Base-by-base conservation (phyloP, 2,113 vertebrate genomes). In the Gymnogyps californianus region DNA sequence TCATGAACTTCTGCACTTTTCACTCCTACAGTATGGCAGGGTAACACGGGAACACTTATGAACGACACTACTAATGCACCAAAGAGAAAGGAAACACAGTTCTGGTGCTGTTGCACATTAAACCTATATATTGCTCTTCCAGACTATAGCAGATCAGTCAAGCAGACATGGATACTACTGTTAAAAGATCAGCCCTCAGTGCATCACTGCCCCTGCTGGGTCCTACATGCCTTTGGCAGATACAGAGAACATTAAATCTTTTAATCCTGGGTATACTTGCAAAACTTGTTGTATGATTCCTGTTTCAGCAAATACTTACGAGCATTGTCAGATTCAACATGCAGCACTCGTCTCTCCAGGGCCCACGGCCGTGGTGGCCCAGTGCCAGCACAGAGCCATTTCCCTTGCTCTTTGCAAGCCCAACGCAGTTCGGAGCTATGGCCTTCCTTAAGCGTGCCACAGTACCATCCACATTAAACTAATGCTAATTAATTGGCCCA, bases 1-100 rank as follows among this genome's bases (percentile, higher is more conserved):
- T 95, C 91, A 97, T 97, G 95, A 96, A 96, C 87, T 93, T 86
- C 69, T 87, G 93, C 89, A 97, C 96, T 97, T 95, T 97, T 95
- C 91, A 96, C 82, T 96, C 58, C 13, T 49, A 9, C 62, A 38
- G 46, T 24, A 51, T 20, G 62, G 93, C 89, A 96, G 91, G 81
- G 84, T 83, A 94, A 87, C 90, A 66, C 5, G 4, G 93, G 95
- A 97, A 93, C 89, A 85, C 81, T 96, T 95, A 93, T 2, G 51
- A 96, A 83, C 13, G 32, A 87, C 89, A 74, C 79, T 36, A 44
- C 92, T 97, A 96, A 96, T 96, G 96, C 83, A 83, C 91, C 78
- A 79, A 96, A 92, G 87, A 96, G 91, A 82, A 84, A 75, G 61
- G 52, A 87, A 91, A 49, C 90, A 83, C 69, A 47, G 42, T 58